Base-by-base conservation (phyloP, 2,113 vertebrate genomes). In the Channa maculata region DNA sequence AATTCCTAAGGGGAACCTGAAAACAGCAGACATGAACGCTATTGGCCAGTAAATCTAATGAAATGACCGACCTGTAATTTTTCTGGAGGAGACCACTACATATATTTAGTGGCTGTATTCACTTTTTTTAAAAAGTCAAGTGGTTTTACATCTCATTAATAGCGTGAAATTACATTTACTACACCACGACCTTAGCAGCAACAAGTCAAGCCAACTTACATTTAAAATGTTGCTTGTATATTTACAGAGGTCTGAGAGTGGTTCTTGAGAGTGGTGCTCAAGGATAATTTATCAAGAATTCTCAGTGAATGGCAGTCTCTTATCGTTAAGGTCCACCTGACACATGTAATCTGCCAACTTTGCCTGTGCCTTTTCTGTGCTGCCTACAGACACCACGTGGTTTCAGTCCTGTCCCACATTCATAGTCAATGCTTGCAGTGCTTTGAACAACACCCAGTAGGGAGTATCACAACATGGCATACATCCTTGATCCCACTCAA, bases 401-500 rank as follows among this genome's bases (percentile, higher is more conserved):
- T 71, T 77, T 64, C 60, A 43, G 65, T 50, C 51, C 37, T 64
- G 77, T 77, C 71, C 66, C 55, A 48, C 38, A 75, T 36, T 80
- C 60, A 34, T 59, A 67, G 80, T 76, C 75, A 85, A 84, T 6
- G 49, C 64, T 73, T 43, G 38, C 65, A 78, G 74, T 4, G 10
- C 74, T 84, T 81, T 85, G 79, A 68, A 82, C 62, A 58, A 61
- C 53, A 65, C 8, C 82, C 70, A 69, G 44, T n/a, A 44, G 2
- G 58, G 68, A 61, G 59, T 49, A 77, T 46, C 58, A 11, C 59
- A 80, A 85, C 70, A 88, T 82, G 82, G 84, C 77, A 73, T 52
- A 70, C 75, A 80, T 83, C 78, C 53, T 69, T 67, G 37, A 62
- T 77, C 84, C 73, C 77, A 82, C 73, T 65, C n/a, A n/a, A n/a